Percentiles rank a stretch among this genome's conserved stretches.
These are phyloP conservation scores for Acheta domesticus DNA, from an alignment of 2,888 invertebrate genomes.

Conservation along the genomic window DNA sequence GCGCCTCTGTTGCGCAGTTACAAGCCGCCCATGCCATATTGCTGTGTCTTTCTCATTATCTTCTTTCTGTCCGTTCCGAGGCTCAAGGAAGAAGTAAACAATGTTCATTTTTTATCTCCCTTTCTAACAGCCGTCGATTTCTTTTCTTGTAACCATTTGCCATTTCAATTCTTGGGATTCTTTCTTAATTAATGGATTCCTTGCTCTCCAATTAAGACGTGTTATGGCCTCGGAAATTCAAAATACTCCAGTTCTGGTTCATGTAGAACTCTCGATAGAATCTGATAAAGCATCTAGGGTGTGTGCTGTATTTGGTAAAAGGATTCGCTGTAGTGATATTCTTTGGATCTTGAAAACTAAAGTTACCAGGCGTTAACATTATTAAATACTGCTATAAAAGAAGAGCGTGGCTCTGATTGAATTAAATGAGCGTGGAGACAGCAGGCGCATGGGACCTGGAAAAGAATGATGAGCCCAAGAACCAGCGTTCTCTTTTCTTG, in stretches of 20 bases:
- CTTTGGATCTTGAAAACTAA: too few relatives aligned
- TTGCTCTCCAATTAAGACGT: not conserved
- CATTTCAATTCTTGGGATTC: not conserved
- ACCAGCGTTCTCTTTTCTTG: not conserved
- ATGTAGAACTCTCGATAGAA: not conserved
- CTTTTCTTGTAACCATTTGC: not conserved
- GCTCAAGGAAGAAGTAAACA: not conserved
- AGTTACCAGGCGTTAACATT: not conserved
- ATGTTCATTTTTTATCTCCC: not conserved
- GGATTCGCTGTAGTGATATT: too few relatives aligned
- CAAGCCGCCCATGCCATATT: too few relatives aligned
- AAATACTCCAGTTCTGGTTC: not conserved
- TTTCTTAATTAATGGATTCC: conserved; percentile 9
- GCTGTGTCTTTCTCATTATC: not conserved
- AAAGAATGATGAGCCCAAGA: not conserved
- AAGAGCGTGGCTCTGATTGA: not conserved
- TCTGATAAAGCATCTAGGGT: not conserved
- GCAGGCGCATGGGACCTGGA: not conserved
- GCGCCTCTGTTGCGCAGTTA: too few relatives aligned
- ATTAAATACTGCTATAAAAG: not conserved
- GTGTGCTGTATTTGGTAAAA: too few relatives aligned
- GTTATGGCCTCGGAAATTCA: not conserved
- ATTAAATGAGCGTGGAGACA: not conserved
- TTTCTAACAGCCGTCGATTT: not conserved
- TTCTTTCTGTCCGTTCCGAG: not conserved